Percentiles rank a stretch among this genome's conserved stretches.
Evolutionary conservation across 2,888 invertebrate genomes (phyloP).

Genomic region (Ypsolopha scabrella): DNA sequence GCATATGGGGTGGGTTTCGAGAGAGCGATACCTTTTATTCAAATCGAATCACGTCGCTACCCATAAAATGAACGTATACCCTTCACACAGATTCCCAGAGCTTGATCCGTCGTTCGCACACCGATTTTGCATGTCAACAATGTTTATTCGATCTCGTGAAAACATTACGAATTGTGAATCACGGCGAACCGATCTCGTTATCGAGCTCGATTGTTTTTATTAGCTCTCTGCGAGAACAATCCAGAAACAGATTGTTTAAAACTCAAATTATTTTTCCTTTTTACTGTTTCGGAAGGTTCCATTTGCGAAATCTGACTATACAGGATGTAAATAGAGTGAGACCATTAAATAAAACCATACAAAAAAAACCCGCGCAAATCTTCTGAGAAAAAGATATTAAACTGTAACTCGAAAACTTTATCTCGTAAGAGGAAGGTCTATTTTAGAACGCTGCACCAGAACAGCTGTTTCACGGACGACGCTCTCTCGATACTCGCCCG

Average conservation of each 20-base stretch:
- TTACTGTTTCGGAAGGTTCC: not conserved
- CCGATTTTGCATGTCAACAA: constrained; percentile 24
- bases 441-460: too few relatives aligned
- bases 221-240: constrained; percentile 4
- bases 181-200: constrained; percentile 21
- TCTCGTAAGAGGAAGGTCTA: too few relatives aligned
- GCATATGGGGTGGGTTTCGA: constrained; percentile 12
- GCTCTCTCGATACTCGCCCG: too few relatives aligned
- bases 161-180: constrained; percentile 10
- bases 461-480: too few relatives aligned
- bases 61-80: constrained; percentile 20
- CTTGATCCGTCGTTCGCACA: constrained; percentile 16
- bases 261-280: not conserved
- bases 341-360: too few relatives aligned
- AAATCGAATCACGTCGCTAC: constrained; percentile 24
- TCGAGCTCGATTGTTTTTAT: constrained; percentile 35
- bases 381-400: too few relatives aligned
- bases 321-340: too few relatives aligned
- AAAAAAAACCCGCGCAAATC: too few relatives aligned
- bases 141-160: constrained; percentile 20
- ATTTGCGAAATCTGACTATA: too few relatives aligned
- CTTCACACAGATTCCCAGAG: constrained; percentile 13
- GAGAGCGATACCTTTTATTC: constrained; percentile 20
- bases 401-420: too few relatives aligned
- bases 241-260: not conserved